Evolutionary conservation across 1,140 invertebrate genomes (phyloP).

Genomic region (Drosophila repleta): DNA sequence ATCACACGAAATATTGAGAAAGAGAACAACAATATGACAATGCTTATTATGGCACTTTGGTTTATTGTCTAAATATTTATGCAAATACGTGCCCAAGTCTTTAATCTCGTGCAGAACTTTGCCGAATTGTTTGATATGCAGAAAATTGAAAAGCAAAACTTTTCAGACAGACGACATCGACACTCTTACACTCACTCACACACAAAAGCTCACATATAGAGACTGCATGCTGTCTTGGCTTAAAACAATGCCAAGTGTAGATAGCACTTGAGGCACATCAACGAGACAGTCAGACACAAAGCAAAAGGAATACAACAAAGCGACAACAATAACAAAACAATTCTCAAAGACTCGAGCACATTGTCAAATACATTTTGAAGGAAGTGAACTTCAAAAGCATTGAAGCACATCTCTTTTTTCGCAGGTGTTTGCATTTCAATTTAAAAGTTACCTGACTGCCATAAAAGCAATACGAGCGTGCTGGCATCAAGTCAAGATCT

Average conservation of each 20-base stretch:
- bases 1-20: conserved; percentile 61
- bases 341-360: conserved; percentile 84
- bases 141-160: conserved; percentile 84
- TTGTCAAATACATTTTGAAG: conserved; percentile 85
- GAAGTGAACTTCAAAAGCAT: conserved; percentile 83
- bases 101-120: conserved; percentile 70
- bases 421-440: conserved; percentile 48
- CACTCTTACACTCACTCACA: conserved; percentile 24
- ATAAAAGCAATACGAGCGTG: conserved; percentile 14
- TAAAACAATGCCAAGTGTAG: conserved; percentile 66
- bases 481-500: not conserved
- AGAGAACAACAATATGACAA: conserved; percentile 9
- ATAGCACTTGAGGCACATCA: conserved; percentile 48
- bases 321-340: conserved; percentile 42
- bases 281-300: conserved; percentile 25
- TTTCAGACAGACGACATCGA: conserved; percentile 45
- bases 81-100: conserved; percentile 77
- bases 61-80: conserved; percentile 73
- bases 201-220: not conserved
- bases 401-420: conserved; percentile 78
- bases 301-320: conserved; percentile 50
- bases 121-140: conserved; percentile 74
- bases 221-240: conserved; percentile 36
- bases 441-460: conserved; percentile 30
- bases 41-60: conserved; percentile 38